Evolutionary conservation across 2,888 invertebrate genomes (phyloP).

Genomic region (Syrphus vitripennis): DNA sequence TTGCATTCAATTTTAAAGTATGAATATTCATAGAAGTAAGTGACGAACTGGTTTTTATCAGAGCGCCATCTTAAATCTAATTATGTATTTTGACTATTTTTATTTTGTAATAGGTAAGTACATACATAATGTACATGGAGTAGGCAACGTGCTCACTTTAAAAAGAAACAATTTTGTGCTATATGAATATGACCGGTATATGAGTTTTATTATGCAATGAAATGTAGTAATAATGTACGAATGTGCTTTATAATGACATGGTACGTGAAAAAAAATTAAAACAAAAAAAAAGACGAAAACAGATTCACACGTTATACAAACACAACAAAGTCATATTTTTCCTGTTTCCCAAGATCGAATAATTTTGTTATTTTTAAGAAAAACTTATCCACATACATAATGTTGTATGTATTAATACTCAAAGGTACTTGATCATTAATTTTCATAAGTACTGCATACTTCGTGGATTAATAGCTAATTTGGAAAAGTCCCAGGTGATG

Average conservation of each 20-base stretch:
- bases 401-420: too few species aligned
- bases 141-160: background rate
- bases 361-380: too few species aligned
- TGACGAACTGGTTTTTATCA: slow-evolving; percentile 15
- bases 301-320: background rate
- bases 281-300: background rate
- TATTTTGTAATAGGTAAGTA: background rate
- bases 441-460: too few species aligned
- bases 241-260: background rate
- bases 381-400: too few species aligned
- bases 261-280: background rate
- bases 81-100: slow-evolving; percentile 8
- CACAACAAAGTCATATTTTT: background rate
- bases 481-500: too few species aligned
- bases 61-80: slow-evolving; percentile 2
- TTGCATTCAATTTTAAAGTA: slow-evolving; percentile 5
- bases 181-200: background rate
- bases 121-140: too few species aligned
- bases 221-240: background rate
- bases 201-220: background rate
- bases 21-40: slow-evolving; percentile 47
- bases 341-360: too few species aligned
- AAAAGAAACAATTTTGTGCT: background rate
- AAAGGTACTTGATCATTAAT: too few species aligned
- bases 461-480: too few species aligned